Base-by-base conservation (phyloP, 2,797 vertebrate genomes). In the Lateolabrax maculatus region DNA sequence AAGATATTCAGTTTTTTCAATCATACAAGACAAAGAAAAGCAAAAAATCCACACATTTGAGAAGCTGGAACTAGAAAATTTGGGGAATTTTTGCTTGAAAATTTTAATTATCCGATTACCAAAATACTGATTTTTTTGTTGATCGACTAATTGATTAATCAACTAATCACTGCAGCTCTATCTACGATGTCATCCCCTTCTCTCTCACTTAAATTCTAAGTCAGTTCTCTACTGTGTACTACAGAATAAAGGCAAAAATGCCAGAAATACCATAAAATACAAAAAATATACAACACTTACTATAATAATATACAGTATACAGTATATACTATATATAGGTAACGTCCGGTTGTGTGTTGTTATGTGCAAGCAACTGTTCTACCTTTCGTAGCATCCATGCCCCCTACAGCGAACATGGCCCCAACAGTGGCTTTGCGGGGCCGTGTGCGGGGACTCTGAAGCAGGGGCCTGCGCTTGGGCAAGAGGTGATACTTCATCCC, bases 331-430 rank as follows among this genome's bases (percentile, higher is more conserved):
- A 2, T 16, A 21, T 15, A 31, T 13, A 36, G 36, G 36, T 56
- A 51, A 49, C 7, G 13, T 66, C 13, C 36, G 31, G 18, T 6
- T 57, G 18, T 52, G 6, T 52, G 19, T 48, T n/a, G 25, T 27
- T 61, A 23, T 6, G 43, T 65, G 52, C 9, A 21, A 61, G 51
- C 29, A 25, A 31, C 29, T 61, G 43, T 44, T 64, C 21, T 94
- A 99, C 98, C 98, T 97, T 99, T 99, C 0, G 98, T 98, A 71
- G 98, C 98, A 57, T 99, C 98, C 97, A 99, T 99, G 85, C 98
- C 98, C 58, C 98, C 98, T 37, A 99, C 97, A 5, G 98, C 97
- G 72, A 99, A 99, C 91, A 99, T 95, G 55, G 96, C 96, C 6
- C 98, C 98, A 12, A 99, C 98, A 0, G 98, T 99, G 74, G 98